Base-by-base conservation (phyloP, 1,140 invertebrate genomes). In the Drosophila bocki region DNA sequence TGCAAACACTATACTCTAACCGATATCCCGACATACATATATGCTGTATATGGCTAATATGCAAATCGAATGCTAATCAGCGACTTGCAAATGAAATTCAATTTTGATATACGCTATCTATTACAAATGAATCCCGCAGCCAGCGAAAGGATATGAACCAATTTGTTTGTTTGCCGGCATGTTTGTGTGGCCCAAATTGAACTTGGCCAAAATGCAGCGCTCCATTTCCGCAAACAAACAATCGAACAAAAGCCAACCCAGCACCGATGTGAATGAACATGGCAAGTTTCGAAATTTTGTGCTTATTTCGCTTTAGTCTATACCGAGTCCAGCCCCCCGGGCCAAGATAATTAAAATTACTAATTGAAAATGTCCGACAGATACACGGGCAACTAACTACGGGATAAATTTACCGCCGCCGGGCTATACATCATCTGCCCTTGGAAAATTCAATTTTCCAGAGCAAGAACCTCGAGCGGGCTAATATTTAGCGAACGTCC, bases 191-290 rank as follows among this genome's bases (percentile, higher is more conserved):
- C 82, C 82, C 64, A 70, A 70, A 81, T 86, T 41, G 57, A 64
- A 80, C 56, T 74, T 58, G 37, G 37, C 44, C 67, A 42, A 51
- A 58, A 75, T 58, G 63, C 70, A 45, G 60, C 71, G 81, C 65
- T 80, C 72, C 59, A 84, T 83, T 84, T 84, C 78, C 82, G 67
- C 59, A 69, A 77, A 81, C 78, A 74, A 84, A 64, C 77, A 76
- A 56, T 64, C 47, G 48, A 78, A 65, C 44, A 58, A 50, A 57
- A 35, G 42, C 48, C 37, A 65, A 44, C 12, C 12, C 51, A 62
- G 48, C 35, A 67, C 39, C 42, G 11, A 22, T 17, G 41, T 6
- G 22, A 59, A 26, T 6, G 22, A 59, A 26, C 63, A 45, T 13
- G 59, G 19, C 12, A 13, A 44, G 3, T 17, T 17, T 41, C 17